Percentiles rank a stretch among this genome's conserved stretches.
Evolutionary conservation across 2,113 vertebrate species (phyloP).

Genomic region (Paraplagusia blochii): DNA sequence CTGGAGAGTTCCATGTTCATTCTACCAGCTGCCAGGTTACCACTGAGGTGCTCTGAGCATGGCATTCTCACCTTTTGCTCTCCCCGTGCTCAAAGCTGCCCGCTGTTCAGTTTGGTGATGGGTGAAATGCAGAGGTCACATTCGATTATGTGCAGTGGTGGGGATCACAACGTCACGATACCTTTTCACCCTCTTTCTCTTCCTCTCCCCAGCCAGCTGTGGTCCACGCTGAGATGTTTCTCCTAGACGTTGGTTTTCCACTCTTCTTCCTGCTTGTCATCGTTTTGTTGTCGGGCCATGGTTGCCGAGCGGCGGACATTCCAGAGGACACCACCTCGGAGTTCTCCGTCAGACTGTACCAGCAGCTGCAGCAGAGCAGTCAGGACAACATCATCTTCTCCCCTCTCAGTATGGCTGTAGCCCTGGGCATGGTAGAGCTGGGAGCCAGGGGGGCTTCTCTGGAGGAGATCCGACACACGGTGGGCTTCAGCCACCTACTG

Average conservation of each 20-base stretch:
- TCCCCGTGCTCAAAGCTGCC: too few species aligned
- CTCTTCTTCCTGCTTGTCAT: constrained; percentile 78
- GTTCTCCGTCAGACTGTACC: constrained; percentile 91
- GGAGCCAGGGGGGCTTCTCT: constrained; percentile 87
- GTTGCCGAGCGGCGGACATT: constrained; percentile 75
- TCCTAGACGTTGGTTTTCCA: constrained; percentile 77
- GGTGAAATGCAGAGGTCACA: too few species aligned
- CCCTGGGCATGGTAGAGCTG: constrained; percentile 92
- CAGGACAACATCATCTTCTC: constrained; percentile 97
- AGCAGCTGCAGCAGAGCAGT: constrained; percentile 83
- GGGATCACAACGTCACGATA: too few species aligned
- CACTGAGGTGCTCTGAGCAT: too few species aligned
- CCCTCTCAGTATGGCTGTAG: constrained; percentile 86
- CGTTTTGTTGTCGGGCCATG: constrained; percentile 75
- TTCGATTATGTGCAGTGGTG: too few species aligned
- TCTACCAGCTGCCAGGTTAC: too few species aligned
- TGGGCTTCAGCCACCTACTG: constrained; percentile 86
- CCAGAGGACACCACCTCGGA: constrained; percentile 85
- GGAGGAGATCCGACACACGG: constrained; percentile 86
- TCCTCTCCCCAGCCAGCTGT: constrained; percentile 26
- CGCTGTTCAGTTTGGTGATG: too few species aligned
- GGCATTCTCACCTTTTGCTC: too few species aligned
- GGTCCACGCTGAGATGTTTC: constrained; percentile 76
- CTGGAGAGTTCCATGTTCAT: too few species aligned
- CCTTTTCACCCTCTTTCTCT: background rate